Percentiles rank a stretch among this genome's conserved stretches.
phyloP scores from a whole-genome alignment of 35 echinoderm and acorn worm species.

The Apostichopus parvimensis region DNA sequence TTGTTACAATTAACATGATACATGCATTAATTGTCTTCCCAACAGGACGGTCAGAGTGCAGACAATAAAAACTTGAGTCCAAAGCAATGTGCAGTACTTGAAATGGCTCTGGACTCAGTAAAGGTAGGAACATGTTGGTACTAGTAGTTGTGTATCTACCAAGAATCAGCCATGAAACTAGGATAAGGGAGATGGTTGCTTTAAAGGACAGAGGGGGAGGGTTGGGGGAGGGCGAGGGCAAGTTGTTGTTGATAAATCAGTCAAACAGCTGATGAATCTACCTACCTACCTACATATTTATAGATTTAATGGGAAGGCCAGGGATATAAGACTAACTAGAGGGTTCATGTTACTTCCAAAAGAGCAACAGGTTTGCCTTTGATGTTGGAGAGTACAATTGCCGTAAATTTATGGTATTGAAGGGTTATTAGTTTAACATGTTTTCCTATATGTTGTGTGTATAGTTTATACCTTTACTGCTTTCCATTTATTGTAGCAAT shows the following conservation, averaged over 20 bases:
- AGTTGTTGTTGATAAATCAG: background rate
- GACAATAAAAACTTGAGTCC: slow-evolving; percentile 97
- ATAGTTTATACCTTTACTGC: no score
- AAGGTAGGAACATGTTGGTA: slow-evolving; percentile 63
- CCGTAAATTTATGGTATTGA: no score
- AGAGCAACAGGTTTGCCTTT: no score
- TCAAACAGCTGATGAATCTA: background rate
- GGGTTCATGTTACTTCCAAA: no score
- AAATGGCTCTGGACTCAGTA: slow-evolving; percentile 86
- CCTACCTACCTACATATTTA: background rate
- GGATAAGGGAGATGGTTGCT: no score
- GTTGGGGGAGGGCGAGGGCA: background rate
- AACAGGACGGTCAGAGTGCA: slow-evolving; percentile 74
- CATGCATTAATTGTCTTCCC: background rate
- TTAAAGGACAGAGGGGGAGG: no score
- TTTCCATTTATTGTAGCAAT: slow-evolving; percentile 70
- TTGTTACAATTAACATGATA: background rate
- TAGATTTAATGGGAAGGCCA: no score
- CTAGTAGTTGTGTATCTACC: background rate
- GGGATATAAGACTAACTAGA: no score
- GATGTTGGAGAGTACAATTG: no score
- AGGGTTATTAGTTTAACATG: no score
- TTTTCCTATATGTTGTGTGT: no score
- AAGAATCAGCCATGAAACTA: no score
- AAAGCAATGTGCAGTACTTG: slow-evolving; percentile 97